These are phyloP conservation scores for Galagoides demidoff DNA, from an alignment of 2,797 vertebrate genomes.

Conservation along the genomic window DNA sequence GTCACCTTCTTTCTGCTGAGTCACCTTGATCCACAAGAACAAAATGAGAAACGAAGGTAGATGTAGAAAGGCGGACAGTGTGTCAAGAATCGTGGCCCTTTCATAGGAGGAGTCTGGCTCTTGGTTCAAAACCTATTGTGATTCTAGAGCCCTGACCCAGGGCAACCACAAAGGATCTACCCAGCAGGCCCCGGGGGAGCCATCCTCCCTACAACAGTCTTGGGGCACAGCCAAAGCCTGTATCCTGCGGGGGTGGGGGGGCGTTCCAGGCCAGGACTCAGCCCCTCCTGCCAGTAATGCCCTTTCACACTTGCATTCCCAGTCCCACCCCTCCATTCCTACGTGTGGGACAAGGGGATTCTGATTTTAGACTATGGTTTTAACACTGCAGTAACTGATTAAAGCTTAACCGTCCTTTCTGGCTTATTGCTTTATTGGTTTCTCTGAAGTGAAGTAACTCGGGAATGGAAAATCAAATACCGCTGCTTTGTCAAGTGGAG, in stretches of 20 bases:
- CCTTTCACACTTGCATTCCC: rapidly evolving
- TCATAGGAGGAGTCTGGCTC: too few relatives aligned
- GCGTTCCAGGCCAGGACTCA: background rate
- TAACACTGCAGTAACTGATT: rapidly evolving
- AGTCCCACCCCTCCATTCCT: background rate
- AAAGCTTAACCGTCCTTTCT: background rate
- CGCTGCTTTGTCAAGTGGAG: background rate
- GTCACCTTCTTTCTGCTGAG: background rate
- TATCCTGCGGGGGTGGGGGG: rapidly evolving
- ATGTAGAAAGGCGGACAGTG: background rate
- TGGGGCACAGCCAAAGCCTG: too few relatives aligned
- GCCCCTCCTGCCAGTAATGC: background rate
- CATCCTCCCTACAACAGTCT: background rate
- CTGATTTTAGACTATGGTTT: background rate
- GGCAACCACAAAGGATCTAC: background rate
- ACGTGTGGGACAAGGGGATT: background rate
- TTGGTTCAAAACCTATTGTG: background rate
- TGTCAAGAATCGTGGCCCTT: background rate
- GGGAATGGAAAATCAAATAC: background rate
- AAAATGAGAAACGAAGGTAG: background rate
- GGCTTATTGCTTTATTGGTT: background rate
- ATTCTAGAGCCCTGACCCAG: background rate
- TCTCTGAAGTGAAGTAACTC: background rate
- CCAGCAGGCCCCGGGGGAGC: background rate
- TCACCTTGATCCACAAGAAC: background rate